Evolutionary conservation across 2,888 invertebrate genomes (phyloP).

Genomic region (Ophioninae sp.): DNA sequence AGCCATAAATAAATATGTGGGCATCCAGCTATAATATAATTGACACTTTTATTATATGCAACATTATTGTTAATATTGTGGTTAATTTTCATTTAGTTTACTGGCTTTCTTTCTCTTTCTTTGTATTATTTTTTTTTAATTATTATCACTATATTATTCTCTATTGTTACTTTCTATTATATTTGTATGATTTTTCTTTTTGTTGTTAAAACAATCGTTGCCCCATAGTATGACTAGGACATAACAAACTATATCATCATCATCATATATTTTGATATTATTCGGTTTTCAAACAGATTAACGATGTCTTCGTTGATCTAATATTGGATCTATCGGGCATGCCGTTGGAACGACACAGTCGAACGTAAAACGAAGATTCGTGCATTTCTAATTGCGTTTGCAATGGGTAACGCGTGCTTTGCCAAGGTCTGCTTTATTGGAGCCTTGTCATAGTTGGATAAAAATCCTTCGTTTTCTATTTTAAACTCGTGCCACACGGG

Average conservation of each 20-base stretch:
- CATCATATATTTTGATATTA: neutral
- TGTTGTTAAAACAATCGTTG: too few relatives aligned
- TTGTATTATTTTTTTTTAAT: too few relatives aligned
- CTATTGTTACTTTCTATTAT: too few relatives aligned
- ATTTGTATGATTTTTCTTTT: too few relatives aligned
- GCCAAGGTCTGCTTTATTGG: conserved; percentile 64
- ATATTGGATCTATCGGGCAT: neutral
- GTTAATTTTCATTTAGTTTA: too few relatives aligned
- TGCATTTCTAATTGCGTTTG: conserved; percentile 28
- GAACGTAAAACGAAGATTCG: conserved; percentile 15
- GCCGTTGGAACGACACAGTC: conserved; percentile 14
- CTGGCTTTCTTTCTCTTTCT: too few relatives aligned
- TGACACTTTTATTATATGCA: too few relatives aligned
- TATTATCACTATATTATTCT: too few relatives aligned
- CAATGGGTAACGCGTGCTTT: conserved; percentile 64
- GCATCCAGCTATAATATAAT: too few relatives aligned
- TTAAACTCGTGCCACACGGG: conserved; percentile 51
- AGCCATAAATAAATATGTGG: too few relatives aligned
- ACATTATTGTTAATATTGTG: too few relatives aligned
- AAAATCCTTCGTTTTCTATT: conserved; percentile 56
- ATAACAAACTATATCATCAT: neutral
- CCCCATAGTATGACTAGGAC: too few relatives aligned
- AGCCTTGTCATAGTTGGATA: conserved; percentile 73
- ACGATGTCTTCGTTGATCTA: neutral
- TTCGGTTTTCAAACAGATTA: neutral